phyloP scores from a whole-genome alignment of 1,140 invertebrate species.

The Himalopsyche phryganea region DNA sequence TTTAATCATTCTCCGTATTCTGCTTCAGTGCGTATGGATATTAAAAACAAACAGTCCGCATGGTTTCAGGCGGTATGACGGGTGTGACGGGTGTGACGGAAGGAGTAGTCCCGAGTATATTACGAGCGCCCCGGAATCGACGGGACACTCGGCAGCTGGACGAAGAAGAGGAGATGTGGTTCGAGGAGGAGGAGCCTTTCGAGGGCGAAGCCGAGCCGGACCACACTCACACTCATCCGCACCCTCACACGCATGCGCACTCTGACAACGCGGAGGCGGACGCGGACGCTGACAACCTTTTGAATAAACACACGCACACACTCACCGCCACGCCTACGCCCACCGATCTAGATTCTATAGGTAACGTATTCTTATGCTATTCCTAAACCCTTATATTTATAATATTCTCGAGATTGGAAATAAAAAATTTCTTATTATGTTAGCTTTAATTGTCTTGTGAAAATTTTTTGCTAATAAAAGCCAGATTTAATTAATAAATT shows the following conservation, averaged over 20 bases:
- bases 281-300: constrained; percentile 30
- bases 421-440: no score
- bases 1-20: no score
- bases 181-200: constrained; percentile 83
- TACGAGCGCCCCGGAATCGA: constrained; percentile 77
- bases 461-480: no score
- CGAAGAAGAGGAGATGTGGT: constrained; percentile 98
- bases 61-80: no score
- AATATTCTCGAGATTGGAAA: no score
- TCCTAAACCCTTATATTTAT: constrained; percentile 13
- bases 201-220: constrained; percentile 61
- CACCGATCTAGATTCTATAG: constrained; percentile 61
- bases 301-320: constrained; percentile 24
- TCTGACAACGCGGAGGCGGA: constrained; percentile 53
- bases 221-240: constrained; percentile 34
- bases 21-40: no score
- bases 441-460: no score
- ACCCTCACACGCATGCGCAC: constrained; percentile 49
- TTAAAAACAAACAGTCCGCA: no score
- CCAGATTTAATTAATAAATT: no score
- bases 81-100: constrained; percentile 44
- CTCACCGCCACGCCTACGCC: constrained; percentile 45
- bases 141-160: constrained; percentile 89
- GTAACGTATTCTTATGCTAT: constrained; percentile 39
- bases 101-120: constrained; percentile 67